A percentile compares a stretch with the other conserved stretches of the same genome.
phyloP scores from a whole-genome alignment of 2,113 vertebrate genomes.

The Rhabdomys dilectus region DNA sequence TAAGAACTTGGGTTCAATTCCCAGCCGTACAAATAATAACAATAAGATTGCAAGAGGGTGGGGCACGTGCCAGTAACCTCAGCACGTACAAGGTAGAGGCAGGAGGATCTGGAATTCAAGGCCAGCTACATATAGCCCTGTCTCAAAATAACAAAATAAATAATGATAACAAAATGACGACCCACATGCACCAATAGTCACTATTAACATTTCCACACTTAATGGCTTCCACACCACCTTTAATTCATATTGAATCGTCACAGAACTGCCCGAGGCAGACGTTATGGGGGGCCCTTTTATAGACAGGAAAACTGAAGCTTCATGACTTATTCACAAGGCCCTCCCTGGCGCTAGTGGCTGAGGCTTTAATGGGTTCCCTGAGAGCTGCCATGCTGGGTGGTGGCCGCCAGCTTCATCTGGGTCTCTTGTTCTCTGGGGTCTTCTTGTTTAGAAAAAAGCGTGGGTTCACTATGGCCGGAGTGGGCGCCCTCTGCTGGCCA shows the following conservation, averaged over 20 bases:
- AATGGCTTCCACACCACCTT: background rate
- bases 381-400: background rate
- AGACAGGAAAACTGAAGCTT: slow-evolving; percentile 12
- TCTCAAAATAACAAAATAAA: background rate
- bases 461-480: fast-evolving
- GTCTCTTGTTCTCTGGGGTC: no score
- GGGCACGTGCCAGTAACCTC: background rate
- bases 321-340: background rate
- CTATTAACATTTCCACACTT: background rate
- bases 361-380: background rate
- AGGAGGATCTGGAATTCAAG: background rate
- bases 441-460: background rate
- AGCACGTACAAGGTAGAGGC: background rate
- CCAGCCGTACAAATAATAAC: background rate
- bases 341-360: background rate
- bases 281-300: background rate
- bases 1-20: background rate
- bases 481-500: slow-evolving; percentile 63
- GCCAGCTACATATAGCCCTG: background rate
- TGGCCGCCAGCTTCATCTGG: background rate
- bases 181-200: background rate
- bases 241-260: background rate
- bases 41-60: background rate
- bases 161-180: background rate
- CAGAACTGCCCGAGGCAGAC: background rate